phyloP scores from a whole-genome alignment of 2,888 invertebrate species.

The Resseliella maxima region DNA sequence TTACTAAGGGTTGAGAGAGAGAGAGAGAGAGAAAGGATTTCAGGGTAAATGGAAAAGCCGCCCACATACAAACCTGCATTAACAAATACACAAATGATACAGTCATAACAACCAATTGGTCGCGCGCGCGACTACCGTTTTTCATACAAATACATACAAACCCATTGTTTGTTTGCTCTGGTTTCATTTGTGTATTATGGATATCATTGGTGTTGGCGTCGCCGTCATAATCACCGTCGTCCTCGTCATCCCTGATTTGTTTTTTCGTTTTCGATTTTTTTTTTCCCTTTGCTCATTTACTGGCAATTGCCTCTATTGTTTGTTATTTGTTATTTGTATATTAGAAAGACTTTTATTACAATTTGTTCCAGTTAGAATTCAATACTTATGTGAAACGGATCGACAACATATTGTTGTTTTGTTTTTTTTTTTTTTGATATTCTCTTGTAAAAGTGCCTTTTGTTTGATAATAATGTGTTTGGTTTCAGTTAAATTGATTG shows the following conservation, averaged over 20 bases:
- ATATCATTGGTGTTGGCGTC: not conserved
- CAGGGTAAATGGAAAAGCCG: not conserved
- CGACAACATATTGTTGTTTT: not conserved
- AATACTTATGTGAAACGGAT: constrained; percentile 18
- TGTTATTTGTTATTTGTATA: not conserved
- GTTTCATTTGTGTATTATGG: not conserved
- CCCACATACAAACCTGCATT: not conserved
- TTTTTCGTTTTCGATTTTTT: constrained; percentile 21
- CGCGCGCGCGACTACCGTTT: not conserved
- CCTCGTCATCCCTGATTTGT: constrained; percentile 26
- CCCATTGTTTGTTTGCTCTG: not conserved
- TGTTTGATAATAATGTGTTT: too few relatives aligned
- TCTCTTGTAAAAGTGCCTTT: too few relatives aligned
- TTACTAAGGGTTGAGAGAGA: too few relatives aligned
- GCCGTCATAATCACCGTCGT: not conserved
- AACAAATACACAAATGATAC: not conserved
- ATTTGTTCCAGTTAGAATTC: constrained; percentile 37
- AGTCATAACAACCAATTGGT: constrained; percentile 36
- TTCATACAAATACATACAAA: not conserved
- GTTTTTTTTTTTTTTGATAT: not conserved
- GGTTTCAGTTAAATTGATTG: too few relatives aligned
- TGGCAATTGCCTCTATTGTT: not conserved
- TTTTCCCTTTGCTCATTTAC: not conserved
- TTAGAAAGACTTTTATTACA: not conserved
- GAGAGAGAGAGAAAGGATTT: not conserved